These are phyloP conservation scores for Lutraria rhynchaena DNA, from an alignment of 1,140 invertebrate species.

Conservation along the genomic window DNA sequence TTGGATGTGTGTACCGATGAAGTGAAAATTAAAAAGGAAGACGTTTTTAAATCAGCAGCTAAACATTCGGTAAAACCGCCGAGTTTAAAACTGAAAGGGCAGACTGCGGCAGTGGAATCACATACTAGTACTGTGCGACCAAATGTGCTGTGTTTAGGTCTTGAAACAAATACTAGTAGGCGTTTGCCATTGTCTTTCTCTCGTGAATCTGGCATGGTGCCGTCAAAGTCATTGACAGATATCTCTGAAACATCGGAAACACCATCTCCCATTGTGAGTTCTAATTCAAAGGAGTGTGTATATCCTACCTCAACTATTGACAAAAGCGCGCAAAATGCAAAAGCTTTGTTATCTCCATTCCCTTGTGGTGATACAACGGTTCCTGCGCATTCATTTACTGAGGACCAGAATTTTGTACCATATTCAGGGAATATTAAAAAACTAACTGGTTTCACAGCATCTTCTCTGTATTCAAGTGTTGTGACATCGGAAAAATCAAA, in stretches of 20 bases:
- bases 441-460: background rate
- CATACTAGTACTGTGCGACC: conserved; percentile 22
- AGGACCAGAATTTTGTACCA: conserved; percentile 40
- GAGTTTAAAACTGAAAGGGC: background rate
- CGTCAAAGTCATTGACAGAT: conserved; percentile 46
- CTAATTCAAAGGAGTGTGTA: conserved; percentile 20
- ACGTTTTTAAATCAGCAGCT: background rate
- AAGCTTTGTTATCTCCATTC: conserved; percentile 45
- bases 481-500: conserved; percentile 48
- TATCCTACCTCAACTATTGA: conserved; percentile 46
- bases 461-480: conserved; percentile 47
- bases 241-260: conserved; percentile 54
- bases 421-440: conserved; percentile 51
- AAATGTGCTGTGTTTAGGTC: conserved; percentile 42
- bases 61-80: conserved; percentile 14
- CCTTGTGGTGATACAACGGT: conserved; percentile 51
- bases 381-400: conserved; percentile 17
- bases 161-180: conserved; percentile 25
- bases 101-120: background rate
- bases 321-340: conserved; percentile 1
- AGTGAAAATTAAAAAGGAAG: too few relatives aligned
- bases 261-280: conserved; percentile 44
- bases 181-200: conserved; percentile 27
- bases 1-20: too few relatives aligned
- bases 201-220: conserved; percentile 6